Evolutionary conservation across 1,140 invertebrate species (phyloP), one percentile per base, ranked within the genome.

Genomic region (Elymnias hypermnestra): DNA sequence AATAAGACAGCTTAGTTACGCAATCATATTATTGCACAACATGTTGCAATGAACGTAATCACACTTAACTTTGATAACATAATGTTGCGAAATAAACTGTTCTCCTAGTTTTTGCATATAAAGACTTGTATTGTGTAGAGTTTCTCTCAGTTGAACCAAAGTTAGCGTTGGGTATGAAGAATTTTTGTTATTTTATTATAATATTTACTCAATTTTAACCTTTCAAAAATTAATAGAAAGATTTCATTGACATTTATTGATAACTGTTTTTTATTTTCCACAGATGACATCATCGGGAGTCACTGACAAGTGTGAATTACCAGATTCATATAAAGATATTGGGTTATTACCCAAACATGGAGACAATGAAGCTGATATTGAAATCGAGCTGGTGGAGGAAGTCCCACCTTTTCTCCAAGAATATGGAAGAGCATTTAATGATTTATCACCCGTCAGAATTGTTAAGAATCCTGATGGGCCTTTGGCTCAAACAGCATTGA

Each of bases 341-440:
- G 95, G 95, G 28, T 78, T 96, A 2, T 69, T 94, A n/a, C 93
- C 95, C 0, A 95, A 95, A 74, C 92, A 94, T 41, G 95, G 97
- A 66, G 95, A 96, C 43, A 95, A 95, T 45, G 98, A 99, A 77
- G 98, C 98, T 63, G 98, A 99, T 75, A 95, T 99, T 37, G 98
- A 99, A 87, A 99, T 99, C 50, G 98, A 99, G 84, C 88, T 99
- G 22, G 97, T 99, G 0, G 98, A 99, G 86, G 98, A 99, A 44
- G 98, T 99, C 72, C 95, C 98, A 0, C 95, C 97, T 1, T 99
- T 99, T 83, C 87, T 99, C 0, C 91, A 94, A 44, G 96, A 95
- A 0, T 95, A 97, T 73, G 95, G 96, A 0, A 83, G 95, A 59
- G 93, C 95, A 0, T 73, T 97, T 1, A 93, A 97, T 49, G 98